Conservation (phyloP, 2,797 vertebrate species). For the Silurus lanzhouensis region DNA sequence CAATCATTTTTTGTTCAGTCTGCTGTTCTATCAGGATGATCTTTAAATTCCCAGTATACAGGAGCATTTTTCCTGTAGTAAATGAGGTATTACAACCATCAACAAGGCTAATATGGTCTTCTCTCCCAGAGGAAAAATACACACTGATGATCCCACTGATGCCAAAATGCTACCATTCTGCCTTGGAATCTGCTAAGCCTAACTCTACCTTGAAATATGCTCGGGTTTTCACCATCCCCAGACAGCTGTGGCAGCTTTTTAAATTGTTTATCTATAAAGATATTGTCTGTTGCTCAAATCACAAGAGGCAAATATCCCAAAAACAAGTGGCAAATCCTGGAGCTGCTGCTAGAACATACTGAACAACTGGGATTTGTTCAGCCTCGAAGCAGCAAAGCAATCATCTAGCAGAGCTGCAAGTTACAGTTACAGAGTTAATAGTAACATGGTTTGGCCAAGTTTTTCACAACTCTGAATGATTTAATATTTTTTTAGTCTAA, state of each 20-base stretch:
- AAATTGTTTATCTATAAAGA: constrained; percentile 8
- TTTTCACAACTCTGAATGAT: background rate
- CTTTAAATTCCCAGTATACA: background rate
- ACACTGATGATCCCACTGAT: background rate
- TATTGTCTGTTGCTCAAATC: background rate
- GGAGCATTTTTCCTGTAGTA: background rate
- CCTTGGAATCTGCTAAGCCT: background rate
- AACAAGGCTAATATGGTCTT: background rate
- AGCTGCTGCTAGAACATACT: background rate
- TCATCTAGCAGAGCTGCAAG: background rate
- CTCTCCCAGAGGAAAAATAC: constrained; percentile 10
- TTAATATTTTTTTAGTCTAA: background rate
- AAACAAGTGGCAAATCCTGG: background rate
- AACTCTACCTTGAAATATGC: background rate
- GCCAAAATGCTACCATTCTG: background rate
- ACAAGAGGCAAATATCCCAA: constrained; percentile 17
- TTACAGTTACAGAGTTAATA: background rate
- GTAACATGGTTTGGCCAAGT: background rate
- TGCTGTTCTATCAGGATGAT: background rate
- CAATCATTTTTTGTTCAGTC: constrained; percentile 17
- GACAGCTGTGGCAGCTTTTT: constrained; percentile 8
- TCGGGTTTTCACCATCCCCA: background rate
- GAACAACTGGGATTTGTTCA: background rate
- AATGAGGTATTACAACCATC: background rate
- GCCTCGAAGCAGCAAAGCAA: background rate